Base-by-base conservation (phyloP, 92 coral and sea anemone genomes). In the Pocillopora grandis region DNA sequence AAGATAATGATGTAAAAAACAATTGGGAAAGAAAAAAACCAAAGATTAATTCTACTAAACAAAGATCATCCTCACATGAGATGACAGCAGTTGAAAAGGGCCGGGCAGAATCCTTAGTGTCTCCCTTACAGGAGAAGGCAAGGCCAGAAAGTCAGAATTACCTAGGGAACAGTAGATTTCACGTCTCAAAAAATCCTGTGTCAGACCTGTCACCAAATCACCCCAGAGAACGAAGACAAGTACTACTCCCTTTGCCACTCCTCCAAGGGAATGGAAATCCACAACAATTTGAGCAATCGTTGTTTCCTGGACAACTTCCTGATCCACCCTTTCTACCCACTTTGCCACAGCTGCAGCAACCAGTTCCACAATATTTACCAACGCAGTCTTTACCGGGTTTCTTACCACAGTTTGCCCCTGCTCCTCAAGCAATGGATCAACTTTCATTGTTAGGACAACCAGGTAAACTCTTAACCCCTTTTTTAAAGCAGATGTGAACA, bases 291-390 rank as follows among this genome's bases (percentile, higher is more conserved):
- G 66, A 72, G 15, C 86, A 76, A 60, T 42, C 88, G 14, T 52
- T 77, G 3, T 49, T 76, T 66, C 83, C 88, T 55, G 87, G 81
- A 36, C 87, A 64, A 60, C 62, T 62, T 10, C 58, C 71, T 57
- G 82, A 16, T 1, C 81, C 76, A 37, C 37, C 27, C 37, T 48
- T 84, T 59, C 59, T 84, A 33, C 57, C 88, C 20, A 71, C 33
- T 31, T 19, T 84, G 61, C 65, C 68, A 42, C 88, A 84, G 33
- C 33, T 76, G 62, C 88, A 76, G 81, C 87, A 83, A 27, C 60
- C 88, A 7, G 69, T 58, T n/a, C 88, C 66, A 19, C 88, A 66
- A 60, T 76, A 66, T 76, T 17, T 77, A 66, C 77, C 83, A 18
- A 84, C 88, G 1, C 88, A 84, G 75, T 83, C 76, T 10, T 70